Conservation (phyloP, 2,888 invertebrate genomes). For the Embidobia sp. region DNA sequence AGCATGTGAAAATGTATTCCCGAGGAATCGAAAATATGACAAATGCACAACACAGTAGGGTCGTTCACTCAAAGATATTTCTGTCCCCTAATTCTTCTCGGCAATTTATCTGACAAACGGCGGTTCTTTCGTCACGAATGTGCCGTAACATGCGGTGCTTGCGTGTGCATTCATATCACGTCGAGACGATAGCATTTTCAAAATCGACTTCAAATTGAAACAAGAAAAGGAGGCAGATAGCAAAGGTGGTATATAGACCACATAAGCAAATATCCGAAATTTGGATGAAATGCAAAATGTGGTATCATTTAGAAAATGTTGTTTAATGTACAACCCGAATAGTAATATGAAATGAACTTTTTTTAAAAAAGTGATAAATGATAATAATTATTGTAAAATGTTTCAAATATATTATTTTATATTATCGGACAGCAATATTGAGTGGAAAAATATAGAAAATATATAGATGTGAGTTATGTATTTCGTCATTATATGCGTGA, state of each 20-base stretch:
- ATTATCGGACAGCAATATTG: too few species aligned
- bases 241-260: constrained; percentile 21
- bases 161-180: constrained; percentile 67
- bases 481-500: too few species aligned
- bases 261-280: constrained; percentile 26
- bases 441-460: too few species aligned
- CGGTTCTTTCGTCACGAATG: constrained; percentile 47
- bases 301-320: constrained; percentile 5
- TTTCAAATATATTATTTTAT: too few species aligned
- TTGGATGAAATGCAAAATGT: constrained; percentile 11
- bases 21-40: constrained; percentile 36
- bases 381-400: too few species aligned
- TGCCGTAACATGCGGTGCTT: constrained; percentile 56
- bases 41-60: constrained; percentile 40
- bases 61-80: constrained; percentile 59
- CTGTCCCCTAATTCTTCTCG: constrained; percentile 52
- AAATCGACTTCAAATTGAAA: constrained; percentile 68
- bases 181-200: constrained; percentile 68
- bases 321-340: too few species aligned
- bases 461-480: too few species aligned
- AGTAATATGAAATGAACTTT: too few species aligned
- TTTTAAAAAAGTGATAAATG: too few species aligned
- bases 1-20: constrained; percentile 27
- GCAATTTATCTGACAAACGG: constrained; percentile 55
- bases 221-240: constrained; percentile 33